Conservation (phyloP, 2,888 invertebrate species). For the Loripinus fragilis region DNA sequence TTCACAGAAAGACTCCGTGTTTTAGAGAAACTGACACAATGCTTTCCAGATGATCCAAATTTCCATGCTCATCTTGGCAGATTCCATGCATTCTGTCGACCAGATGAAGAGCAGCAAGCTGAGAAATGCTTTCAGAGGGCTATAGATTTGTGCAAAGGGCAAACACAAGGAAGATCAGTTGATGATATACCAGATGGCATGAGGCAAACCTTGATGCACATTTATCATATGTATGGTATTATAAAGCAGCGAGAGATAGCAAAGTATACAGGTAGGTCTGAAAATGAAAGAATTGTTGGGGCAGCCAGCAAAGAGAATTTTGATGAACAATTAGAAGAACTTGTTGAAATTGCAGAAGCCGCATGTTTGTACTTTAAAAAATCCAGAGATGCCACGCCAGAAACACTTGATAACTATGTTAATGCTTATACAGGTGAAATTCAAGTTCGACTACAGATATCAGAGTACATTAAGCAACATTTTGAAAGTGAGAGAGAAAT, state of each 20-base stretch:
- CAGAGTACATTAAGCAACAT: constrained; percentile 52
- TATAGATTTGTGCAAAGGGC: constrained; percentile 43
- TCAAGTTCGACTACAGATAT: constrained; percentile 48
- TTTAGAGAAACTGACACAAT: constrained; percentile 49
- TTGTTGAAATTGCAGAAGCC: constrained; percentile 29
- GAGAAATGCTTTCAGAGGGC: constrained; percentile 58
- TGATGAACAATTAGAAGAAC: constrained; percentile 11
- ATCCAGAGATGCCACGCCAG: constrained; percentile 38
- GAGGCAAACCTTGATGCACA: constrained; percentile 49
- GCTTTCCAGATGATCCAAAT: constrained; percentile 61
- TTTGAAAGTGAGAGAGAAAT: constrained; percentile 15
- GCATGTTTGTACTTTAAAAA: constrained; percentile 43
- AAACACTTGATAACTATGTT: constrained; percentile 35
- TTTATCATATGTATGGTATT: constrained; percentile 64
- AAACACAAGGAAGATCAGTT: constrained; percentile 28
- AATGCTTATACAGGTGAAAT: constrained; percentile 46
- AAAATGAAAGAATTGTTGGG: constrained; percentile 25
- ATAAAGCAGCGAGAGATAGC: constrained; percentile 36
- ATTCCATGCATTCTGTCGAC: constrained; percentile 59
- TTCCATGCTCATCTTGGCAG: constrained; percentile 65
- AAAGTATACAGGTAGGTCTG: constrained; percentile 34
- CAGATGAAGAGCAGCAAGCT: constrained; percentile 57
- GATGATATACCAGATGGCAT: constrained; percentile 41
- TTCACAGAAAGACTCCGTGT: constrained; percentile 46
- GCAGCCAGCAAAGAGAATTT: constrained; percentile 13